Conservation (phyloP, 2,797 vertebrate species). For the Paedocypris micromegethes region DNA sequence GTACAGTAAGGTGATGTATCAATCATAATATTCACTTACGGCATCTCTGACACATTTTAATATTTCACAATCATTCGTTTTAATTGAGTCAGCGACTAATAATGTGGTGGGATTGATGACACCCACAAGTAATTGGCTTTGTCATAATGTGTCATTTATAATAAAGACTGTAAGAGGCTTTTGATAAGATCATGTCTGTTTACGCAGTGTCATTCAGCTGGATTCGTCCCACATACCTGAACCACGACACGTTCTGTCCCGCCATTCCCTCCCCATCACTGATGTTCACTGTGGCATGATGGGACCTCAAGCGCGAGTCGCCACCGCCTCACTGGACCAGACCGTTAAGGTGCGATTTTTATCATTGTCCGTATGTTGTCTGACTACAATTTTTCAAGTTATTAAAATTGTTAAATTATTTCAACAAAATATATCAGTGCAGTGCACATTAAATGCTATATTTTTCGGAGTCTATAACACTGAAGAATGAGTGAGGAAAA, state of each 20-base stretch:
- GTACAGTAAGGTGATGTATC: background rate
- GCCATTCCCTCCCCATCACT: constrained; percentile 88
- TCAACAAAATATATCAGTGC: too few relatives aligned
- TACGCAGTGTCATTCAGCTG: constrained; percentile 79
- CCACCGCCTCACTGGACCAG: constrained; percentile 87
- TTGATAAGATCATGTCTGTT: constrained; percentile 15
- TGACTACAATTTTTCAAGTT: too few relatives aligned
- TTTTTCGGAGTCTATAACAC: too few relatives aligned
- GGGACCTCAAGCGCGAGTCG: constrained; percentile 80
- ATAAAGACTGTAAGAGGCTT: constrained; percentile 2
- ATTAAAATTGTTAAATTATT: too few relatives aligned
- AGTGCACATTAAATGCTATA: too few relatives aligned
- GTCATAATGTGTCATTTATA: constrained; percentile 10
- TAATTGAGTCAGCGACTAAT: constrained; percentile 27
- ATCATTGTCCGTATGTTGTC: too few relatives aligned
- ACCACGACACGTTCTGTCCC: constrained; percentile 85
- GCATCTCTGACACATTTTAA: constrained; percentile 7
- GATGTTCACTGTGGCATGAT: constrained; percentile 91
- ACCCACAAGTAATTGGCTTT: constrained; percentile 6
- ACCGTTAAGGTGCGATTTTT: constrained; percentile 79
- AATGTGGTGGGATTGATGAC: constrained; percentile 13
- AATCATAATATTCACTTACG: background rate
- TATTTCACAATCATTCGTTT: constrained; percentile 24
- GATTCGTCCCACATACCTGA: constrained; percentile 75
- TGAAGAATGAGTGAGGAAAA: too few relatives aligned